Evolutionary conservation across 2,113 vertebrate genomes (phyloP), one percentile per base, ranked within the genome.

Genomic region (Morone saxatilis): DNA sequence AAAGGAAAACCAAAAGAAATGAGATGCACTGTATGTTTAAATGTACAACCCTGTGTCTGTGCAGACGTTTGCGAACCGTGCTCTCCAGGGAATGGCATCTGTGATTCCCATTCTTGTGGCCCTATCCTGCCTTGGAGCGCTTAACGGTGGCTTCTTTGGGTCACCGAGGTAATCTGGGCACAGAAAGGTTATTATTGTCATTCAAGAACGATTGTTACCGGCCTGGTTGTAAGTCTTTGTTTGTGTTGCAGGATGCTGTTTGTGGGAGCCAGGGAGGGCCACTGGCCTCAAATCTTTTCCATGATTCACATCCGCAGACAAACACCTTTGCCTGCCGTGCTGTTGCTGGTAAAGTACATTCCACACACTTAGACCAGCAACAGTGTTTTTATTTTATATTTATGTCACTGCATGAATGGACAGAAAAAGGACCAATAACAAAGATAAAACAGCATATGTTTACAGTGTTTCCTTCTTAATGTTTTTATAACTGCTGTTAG

Each of bases 231-330:
- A 22, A 71, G 25, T 65, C 13, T 60, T 22, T 41, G 6, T 82
- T 61, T 80, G 43, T 47, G 54, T 36, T 79, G 25, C 83, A 99
- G 98, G 95, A 97, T 99, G 96, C 96, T 99, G 94, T 98, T 97
- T 77, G 98, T 98, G 54, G 98, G 97, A 10, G 98, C 97, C 92
- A 97, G 98, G 45, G 98, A 99, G 90, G 97, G 98, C 87, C 97
- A 99, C 93, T 97, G 97, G 96, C 98, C 98, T 1, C 92, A 86
- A 57, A 96, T 99, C 84, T 97, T 99, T 81, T 99, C 98, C 91
- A 99, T 99, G 98, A 99, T 99, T 93, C 98, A 99, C 88, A 95
- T 99, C 92, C 97, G 93, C 88, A 97, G 97, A 95, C 96, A 96
- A 50, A 99, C 98, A 76, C 98, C 98, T 86, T 88, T 99, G 84